These are phyloP conservation scores for Anthoscopus minutus DNA, from an alignment of 2,113 vertebrate genomes.

Conservation along the genomic window DNA sequence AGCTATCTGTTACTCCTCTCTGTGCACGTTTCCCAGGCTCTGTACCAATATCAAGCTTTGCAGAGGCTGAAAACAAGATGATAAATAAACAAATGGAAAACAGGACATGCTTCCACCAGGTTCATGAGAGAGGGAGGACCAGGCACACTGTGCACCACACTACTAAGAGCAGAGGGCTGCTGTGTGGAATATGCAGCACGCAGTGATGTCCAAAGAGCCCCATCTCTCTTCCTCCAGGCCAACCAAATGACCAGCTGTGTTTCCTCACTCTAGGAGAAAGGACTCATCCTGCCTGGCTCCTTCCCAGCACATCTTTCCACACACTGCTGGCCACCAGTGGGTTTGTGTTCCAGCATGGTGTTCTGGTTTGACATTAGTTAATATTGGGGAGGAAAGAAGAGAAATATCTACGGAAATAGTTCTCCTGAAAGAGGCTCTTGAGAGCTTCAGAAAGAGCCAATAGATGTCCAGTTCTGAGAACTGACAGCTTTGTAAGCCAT, in stretches of 20 bases:
- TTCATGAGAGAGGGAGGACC: conserved; percentile 8
- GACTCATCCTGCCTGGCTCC: background rate
- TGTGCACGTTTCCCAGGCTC: conserved; percentile 49
- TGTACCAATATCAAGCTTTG: conserved; percentile 54
- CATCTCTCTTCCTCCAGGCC: background rate
- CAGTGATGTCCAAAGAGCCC: background rate
- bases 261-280: background rate
- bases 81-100: conserved; percentile 69
- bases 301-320: background rate
- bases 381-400: no score
- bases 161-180: background rate
- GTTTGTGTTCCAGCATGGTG: background rate
- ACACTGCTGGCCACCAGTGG: background rate
- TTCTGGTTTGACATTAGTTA: no score
- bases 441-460: no score
- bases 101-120: conserved; percentile 1
- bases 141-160: background rate
- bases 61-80: conserved; percentile 54
- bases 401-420: no score
- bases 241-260: background rate
- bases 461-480: no score
- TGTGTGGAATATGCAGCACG: background rate
- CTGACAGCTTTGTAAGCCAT: no score
- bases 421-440: no score
- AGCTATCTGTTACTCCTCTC: conserved; percentile 66